These are phyloP conservation scores for Lepus townsendii DNA, from an alignment of 2,797 vertebrate species.

Conservation along the genomic window DNA sequence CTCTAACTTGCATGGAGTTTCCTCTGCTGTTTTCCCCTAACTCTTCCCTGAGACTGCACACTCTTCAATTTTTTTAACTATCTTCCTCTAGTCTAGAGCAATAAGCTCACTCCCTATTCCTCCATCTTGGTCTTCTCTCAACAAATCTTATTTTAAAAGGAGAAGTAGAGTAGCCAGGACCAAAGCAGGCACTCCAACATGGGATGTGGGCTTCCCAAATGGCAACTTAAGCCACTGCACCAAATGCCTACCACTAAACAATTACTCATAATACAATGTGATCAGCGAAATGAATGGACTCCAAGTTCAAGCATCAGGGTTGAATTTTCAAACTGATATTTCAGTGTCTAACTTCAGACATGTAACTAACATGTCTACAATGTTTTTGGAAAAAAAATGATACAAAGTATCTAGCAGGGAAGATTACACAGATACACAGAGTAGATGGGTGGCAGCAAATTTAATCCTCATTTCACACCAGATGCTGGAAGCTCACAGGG, in stretches of 20 bases:
- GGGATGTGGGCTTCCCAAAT: no score
- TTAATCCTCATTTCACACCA: not conserved
- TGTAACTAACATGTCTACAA: not conserved
- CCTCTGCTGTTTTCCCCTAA: no score
- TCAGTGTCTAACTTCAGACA: not conserved
- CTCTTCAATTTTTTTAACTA: no score
- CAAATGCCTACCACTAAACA: not conserved
- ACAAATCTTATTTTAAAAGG: no score
- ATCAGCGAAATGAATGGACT: constrained; percentile 6
- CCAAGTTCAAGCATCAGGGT: not conserved
- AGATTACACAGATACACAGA: not conserved
- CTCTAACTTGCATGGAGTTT: no score
- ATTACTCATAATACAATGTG: not conserved
- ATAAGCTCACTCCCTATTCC: no score
- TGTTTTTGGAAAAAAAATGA: not conserved
- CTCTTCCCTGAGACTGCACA: no score
- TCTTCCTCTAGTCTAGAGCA: no score
- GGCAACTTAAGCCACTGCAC: no score
- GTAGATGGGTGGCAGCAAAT: not conserved
- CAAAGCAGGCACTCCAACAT: no score
- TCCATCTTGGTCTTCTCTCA: no score
- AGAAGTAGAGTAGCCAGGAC: no score
- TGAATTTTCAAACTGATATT: constrained; percentile 46
- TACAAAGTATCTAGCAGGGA: not conserved
- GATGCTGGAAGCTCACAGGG: not conserved